Conservation (phyloP, 2,797 vertebrate species). For the Myripristis jacobus region DNA sequence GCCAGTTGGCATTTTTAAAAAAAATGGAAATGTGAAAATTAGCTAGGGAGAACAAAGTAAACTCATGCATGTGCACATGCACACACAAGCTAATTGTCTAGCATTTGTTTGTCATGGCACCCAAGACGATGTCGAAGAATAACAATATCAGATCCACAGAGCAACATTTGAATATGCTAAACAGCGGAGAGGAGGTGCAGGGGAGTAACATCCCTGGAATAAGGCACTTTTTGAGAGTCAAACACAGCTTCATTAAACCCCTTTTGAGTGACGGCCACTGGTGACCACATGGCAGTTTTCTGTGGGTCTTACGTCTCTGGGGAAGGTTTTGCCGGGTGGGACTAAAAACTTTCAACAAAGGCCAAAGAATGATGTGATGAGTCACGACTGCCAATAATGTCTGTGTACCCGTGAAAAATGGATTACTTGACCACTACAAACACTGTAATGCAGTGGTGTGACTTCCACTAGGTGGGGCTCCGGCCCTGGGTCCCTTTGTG, state of each 20-base stretch:
- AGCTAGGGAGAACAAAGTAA: not conserved
- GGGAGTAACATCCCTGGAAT: not conserved
- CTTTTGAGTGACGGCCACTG: no score
- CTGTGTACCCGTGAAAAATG: not conserved
- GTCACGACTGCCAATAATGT: not conserved
- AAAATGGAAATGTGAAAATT: conserved; percentile 3
- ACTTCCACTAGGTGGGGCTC: no score
- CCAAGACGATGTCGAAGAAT: not conserved
- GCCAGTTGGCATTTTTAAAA: not conserved
- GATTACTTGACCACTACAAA: not conserved
- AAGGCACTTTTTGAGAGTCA: conserved; percentile 24
- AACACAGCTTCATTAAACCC: conserved; percentile 24
- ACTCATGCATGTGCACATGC: not conserved
- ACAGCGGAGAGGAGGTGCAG: not conserved
- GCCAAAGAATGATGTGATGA: not conserved
- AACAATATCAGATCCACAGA: conserved; percentile 3
- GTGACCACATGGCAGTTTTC: no score
- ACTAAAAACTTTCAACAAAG: no score
- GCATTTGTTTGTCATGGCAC: not conserved
- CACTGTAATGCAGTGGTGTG: no score
- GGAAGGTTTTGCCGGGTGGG: conserved; percentile 1
- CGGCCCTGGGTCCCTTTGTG: no score
- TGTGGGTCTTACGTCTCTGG: not conserved
- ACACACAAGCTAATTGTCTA: not conserved
- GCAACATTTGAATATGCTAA: conserved; percentile 12